Conservation (phyloP, 2,113 vertebrate genomes). For the Ptilonorhynchus violaceus region DNA sequence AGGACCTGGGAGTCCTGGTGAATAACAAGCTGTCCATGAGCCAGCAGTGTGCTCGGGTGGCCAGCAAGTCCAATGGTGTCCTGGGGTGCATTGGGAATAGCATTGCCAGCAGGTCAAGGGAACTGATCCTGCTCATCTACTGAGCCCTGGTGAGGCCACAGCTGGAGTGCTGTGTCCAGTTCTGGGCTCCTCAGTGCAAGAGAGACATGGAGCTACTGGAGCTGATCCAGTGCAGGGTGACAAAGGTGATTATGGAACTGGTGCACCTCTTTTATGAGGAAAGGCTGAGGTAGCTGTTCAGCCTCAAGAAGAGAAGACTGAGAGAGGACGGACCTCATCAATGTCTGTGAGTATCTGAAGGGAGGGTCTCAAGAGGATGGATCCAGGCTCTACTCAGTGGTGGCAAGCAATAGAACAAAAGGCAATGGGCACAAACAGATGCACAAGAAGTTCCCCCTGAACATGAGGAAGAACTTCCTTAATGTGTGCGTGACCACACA, state of each 20-base stretch:
- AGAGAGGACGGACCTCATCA: background rate
- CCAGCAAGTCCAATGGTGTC: background rate
- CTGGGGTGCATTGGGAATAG: background rate
- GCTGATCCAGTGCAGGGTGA: background rate
- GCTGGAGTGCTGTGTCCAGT: background rate
- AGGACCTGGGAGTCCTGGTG: background rate
- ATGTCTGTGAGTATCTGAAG: background rate
- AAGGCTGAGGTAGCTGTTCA: background rate
- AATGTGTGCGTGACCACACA: background rate
- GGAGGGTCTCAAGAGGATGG: no score
- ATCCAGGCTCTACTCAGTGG: accelerated
- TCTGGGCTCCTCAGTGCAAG: no score
- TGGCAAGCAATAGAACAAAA: background rate
- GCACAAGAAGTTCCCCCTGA: background rate
- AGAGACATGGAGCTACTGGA: accelerated
- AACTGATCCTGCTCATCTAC: accelerated
- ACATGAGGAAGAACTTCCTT: background rate
- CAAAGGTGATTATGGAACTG: no score
- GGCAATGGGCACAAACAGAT: background rate
- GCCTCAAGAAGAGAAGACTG: accelerated
- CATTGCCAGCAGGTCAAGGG: accelerated
- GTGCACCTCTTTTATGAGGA: background rate
- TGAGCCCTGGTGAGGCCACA: background rate
- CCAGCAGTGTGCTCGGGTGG: background rate
- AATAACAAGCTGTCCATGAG: background rate